Percentiles rank a stretch among this genome's conserved stretches.
These are phyloP conservation scores for Indicator maculatus DNA, from an alignment of 2,113 vertebrate genomes.

Conservation along the genomic window DNA sequence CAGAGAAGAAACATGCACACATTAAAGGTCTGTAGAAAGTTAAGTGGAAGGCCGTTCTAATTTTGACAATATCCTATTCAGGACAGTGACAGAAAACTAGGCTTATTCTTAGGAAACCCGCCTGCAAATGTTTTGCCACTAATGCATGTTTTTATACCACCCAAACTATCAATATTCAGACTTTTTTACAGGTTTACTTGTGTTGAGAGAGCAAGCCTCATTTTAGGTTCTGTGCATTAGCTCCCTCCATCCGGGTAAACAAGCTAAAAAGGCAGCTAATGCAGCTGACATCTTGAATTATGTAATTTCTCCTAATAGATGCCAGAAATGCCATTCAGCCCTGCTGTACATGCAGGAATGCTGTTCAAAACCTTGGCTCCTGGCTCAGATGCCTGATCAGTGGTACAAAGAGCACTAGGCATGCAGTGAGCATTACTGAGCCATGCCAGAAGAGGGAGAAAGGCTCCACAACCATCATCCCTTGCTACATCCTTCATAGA, in stretches of 20 bases:
- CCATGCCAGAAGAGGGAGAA: background rate
- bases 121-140: background rate
- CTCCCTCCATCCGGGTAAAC: background rate
- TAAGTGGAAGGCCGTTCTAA: background rate
- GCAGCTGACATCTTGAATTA: slow-evolving; percentile 48
- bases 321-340: slow-evolving; percentile 1
- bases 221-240: background rate
- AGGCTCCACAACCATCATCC: background rate
- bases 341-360: background rate
- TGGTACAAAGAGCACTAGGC: background rate
- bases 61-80: background rate
- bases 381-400: background rate
- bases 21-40: background rate
- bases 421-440: background rate
- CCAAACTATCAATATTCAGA: background rate
- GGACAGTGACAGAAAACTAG: background rate
- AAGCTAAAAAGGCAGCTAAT: slow-evolving; percentile 28
- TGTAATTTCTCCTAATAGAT: slow-evolving; percentile 3
- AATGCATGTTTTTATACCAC: background rate
- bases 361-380: background rate
- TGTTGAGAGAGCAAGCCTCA: background rate
- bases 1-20: background rate
- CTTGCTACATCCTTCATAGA: background rate
- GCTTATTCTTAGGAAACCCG: background rate
- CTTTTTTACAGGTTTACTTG: background rate